Conservation (phyloP, 2,797 vertebrate species). For the Poeciliopsis presidionis region DNA sequence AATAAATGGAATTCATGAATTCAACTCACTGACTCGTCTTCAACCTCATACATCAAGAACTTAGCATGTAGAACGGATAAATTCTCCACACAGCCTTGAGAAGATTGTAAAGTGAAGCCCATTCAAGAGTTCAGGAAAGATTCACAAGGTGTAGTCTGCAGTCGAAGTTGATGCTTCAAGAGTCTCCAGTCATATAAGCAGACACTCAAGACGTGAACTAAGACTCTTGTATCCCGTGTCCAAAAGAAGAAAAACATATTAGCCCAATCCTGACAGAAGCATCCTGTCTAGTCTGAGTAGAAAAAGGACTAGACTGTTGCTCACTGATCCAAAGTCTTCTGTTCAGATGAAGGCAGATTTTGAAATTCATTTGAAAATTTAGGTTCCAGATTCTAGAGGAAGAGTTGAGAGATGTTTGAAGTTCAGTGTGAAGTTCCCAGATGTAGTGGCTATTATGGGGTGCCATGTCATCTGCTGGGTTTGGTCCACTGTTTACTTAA, state of each 20-base stretch:
- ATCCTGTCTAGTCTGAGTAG: no score
- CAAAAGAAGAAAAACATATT: not conserved
- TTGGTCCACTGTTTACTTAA: not conserved
- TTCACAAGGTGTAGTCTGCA: not conserved
- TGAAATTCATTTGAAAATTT: not conserved
- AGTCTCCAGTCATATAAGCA: not conserved
- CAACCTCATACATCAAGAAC: no score
- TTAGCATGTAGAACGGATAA: no score
- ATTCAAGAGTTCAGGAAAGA: not conserved
- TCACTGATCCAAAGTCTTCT: not conserved
- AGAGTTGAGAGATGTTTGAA: not conserved
- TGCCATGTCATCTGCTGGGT: not conserved
- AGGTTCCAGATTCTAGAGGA: not conserved
- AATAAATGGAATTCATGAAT: no score
- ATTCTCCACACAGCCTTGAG: not conserved
- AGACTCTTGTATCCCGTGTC: not conserved
- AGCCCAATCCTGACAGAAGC: not conserved
- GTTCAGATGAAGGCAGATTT: not conserved
- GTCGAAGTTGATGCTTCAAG: not conserved
- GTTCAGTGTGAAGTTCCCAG: not conserved
- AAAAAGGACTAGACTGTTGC: not conserved
- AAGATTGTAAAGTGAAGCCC: not conserved
- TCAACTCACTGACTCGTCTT: no score
- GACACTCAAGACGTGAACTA: not conserved
- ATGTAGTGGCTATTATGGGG: not conserved